Evolutionary conservation across 2,113 vertebrate genomes (phyloP), one percentile per base, ranked within the genome.

Genomic region (Festucalex cinctus): DNA sequence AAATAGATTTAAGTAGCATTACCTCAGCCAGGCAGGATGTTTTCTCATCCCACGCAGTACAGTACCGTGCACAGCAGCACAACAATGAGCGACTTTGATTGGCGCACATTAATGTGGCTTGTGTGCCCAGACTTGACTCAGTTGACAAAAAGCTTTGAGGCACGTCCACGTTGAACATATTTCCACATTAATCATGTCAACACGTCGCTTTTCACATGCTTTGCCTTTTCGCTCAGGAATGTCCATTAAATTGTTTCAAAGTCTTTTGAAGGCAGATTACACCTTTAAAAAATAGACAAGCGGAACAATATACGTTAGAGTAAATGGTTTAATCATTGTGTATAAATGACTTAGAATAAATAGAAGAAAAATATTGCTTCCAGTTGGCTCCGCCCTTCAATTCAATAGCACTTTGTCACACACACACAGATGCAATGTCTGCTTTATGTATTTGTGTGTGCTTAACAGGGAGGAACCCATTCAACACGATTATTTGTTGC

Each of bases 381-480:
- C 80, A 78, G 67, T 63, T 69, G 54, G 80, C 76, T 81, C 78
- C 71, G 71, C 41, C 73, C 75, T 65, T 81, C 85, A 75, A 68
- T 81, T 28, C 63, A 68, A 22, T 69, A 70, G 12, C 24, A 61
- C 62, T 72, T 35, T 36, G 69, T 71, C 56, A 71, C 53, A 73
- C 74, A 28, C 24, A 35, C 57, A 36, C 57, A 59, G 68, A 73
- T 75, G 80, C 70, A 74, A 41, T 46, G 68, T 70, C 66, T 64
- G 69, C 74, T 71, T 68, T 70, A 60, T 78, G 75, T 83, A 85
- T 82, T 79, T 81, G 75, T 78, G 63, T 76, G 71, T 37, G 28
- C 77, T 85, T 66, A 70, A 39, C 73, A 70, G 67, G 65, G 53
- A 28, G 79, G 70, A 71, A 74, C 57, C 46, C 37, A 80, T 74